phyloP scores from a whole-genome alignment of 2,888 invertebrate genomes.

The Lasiommata megera region DNA sequence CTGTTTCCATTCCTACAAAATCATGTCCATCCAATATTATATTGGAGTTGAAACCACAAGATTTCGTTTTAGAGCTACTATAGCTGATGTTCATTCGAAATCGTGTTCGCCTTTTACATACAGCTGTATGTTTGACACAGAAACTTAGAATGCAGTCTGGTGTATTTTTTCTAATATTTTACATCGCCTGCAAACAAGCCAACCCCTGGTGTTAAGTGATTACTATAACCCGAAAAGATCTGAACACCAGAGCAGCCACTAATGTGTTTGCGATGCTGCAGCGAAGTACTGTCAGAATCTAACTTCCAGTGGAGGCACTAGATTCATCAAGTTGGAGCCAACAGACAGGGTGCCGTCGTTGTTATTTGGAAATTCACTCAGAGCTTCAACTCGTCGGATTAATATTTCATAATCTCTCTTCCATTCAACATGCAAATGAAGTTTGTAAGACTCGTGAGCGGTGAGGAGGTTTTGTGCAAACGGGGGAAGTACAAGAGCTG shows the following conservation, averaged over 20 bases:
- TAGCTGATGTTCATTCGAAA: no score
- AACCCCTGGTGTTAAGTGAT: no score
- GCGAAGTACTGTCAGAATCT: background rate
- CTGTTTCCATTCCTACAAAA: slow-evolving; percentile 1
- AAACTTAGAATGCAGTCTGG: no score
- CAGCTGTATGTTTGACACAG: no score
- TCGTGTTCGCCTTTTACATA: no score
- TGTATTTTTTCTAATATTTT: no score
- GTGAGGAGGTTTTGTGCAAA: slow-evolving; percentile 12
- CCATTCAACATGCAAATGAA: slow-evolving; percentile 24
- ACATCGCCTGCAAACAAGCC: no score
- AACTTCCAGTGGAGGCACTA: background rate
- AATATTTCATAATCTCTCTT: slow-evolving; percentile 26
- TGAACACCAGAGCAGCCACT: no score
- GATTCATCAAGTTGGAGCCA: background rate
- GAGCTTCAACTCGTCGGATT: slow-evolving; percentile 18
- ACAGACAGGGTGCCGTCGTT: slow-evolving; percentile 1
- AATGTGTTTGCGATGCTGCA: no score
- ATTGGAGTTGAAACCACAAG: background rate
- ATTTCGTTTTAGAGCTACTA: background rate
- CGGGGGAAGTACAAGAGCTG: slow-evolving; percentile 5
- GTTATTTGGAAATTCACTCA: slow-evolving; percentile 9
- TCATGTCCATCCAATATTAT: background rate
- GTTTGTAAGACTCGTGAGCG: slow-evolving; percentile 18
- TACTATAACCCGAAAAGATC: no score